Percentiles rank a stretch among this genome's conserved stretches.
phyloP scores from a whole-genome alignment of 1,140 invertebrate genomes.

The Anastatus disparis region DNA sequence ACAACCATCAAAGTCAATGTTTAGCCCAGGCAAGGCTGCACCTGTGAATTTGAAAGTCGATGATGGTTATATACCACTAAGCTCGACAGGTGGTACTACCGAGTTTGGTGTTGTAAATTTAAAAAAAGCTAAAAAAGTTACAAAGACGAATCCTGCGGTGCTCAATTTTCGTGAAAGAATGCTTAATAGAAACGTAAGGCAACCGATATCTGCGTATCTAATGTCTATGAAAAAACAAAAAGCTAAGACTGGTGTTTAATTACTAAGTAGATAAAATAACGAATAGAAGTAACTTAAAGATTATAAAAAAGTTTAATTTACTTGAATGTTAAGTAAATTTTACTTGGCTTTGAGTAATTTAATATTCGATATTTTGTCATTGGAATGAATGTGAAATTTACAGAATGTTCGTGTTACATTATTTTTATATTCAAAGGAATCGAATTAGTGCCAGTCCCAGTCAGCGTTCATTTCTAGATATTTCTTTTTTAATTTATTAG shows the following conservation, averaged over 20 bases:
- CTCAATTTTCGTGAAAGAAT: constrained; percentile 48
- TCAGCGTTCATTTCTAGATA: no score
- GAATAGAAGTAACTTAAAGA: no score
- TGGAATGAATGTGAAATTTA: no score
- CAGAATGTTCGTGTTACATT: no score
- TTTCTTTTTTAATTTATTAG: no score
- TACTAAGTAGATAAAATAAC: no score
- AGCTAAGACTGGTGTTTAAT: constrained; percentile 12
- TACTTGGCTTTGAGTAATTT: no score
- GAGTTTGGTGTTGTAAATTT: constrained; percentile 48
- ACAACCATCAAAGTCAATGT: constrained; percentile 39
- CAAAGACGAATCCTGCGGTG: background rate
- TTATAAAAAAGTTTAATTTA: no score
- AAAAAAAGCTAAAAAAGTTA: constrained; percentile 37
- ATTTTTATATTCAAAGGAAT: no score
- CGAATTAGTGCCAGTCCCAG: no score
- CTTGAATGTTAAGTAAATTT: no score
- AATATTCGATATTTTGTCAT: no score
- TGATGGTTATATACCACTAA: constrained; percentile 40
- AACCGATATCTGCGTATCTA: constrained; percentile 44
- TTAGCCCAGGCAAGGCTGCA: background rate
- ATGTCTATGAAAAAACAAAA: constrained; percentile 50
- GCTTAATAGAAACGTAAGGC: constrained; percentile 46
- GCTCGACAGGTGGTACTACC: constrained; percentile 47
- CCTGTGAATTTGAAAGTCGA: constrained; percentile 20